Evolutionary conservation across 2,113 vertebrate genomes (phyloP), one percentile per base, ranked within the genome.

Genomic region (Suncus etruscus): DNA sequence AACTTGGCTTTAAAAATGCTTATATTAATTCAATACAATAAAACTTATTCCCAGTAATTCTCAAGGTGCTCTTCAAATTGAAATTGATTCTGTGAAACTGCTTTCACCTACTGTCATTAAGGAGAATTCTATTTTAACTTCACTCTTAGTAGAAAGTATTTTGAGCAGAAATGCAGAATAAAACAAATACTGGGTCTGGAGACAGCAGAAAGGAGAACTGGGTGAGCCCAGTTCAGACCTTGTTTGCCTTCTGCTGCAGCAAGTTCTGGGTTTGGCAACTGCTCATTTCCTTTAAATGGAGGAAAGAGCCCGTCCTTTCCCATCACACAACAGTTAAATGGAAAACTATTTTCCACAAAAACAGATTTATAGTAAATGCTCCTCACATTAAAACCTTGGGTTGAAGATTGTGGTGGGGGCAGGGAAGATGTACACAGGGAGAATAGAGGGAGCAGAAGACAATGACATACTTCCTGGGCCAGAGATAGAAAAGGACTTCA

Each of bases 61-160:
- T 94, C 93, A 75, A 87, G 80, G 80, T 89, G 51, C 92, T 96
- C 88, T 94, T 94, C 94, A 94, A 95, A 94, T 93, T 86, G 79
- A 95, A 96, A 96, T 92, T 78, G 93, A 92, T 91, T 94, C 86
- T 50, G 50, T 92, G 90, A 91, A 93, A 94, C 73, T 87, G 74
- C 83, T 93, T 94, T 96, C 73, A 58, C 61, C 88, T 85, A 47
- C 83, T 66, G 89, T 86, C 94, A 78, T 94, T 86, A 89, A 87
- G n/a, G 65, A 86, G 90, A 94, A 87, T 79, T 81, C 75, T 65
- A 83, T 80, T 91, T 91, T 78, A 84, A 91, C 69, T 78, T 88
- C 61, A 24, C 47, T 83, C 65, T 70, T 88, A 68, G 72, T 45
- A 45, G 77, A 45, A 69, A 45, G 63, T 7, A 51, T 18, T 2